phyloP scores from a whole-genome alignment of 2,797 vertebrate genomes.

The Propithecus perrieri region DNA sequence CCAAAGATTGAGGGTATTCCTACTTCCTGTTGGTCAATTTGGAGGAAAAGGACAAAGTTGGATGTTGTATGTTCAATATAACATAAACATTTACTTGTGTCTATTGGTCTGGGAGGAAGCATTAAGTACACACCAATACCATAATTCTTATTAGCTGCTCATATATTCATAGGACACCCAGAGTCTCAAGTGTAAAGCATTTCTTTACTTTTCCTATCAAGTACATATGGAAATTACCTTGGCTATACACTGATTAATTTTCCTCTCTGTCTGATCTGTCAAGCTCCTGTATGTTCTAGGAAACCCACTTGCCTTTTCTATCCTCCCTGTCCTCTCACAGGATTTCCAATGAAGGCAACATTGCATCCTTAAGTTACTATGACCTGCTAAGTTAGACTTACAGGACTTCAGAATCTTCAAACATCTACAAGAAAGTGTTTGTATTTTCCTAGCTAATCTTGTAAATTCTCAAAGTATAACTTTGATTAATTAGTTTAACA shows the following conservation, averaged over 20 bases:
- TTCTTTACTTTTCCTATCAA: neutral
- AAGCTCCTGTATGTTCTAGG: neutral
- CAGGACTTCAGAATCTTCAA: neutral
- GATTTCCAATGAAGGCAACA: neutral
- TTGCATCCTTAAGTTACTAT: neutral
- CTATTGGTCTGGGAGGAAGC: neutral
- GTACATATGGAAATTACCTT: neutral
- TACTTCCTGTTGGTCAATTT: neutral
- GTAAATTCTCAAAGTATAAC: neutral
- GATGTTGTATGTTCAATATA: neutral
- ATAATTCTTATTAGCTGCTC: neutral
- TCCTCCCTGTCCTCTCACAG: neutral
- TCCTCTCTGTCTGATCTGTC: neutral
- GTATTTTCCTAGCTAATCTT: neutral
- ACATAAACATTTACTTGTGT: neutral
- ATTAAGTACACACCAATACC: neutral
- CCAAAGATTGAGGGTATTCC: neutral
- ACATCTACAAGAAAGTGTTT: neutral
- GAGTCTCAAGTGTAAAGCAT: neutral
- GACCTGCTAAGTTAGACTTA: neutral
- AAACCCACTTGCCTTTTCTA: neutral
- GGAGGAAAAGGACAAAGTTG: neutral
- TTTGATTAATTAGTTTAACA: conserved; percentile 4
- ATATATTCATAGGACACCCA: neutral
- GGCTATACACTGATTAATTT: neutral